Base-by-base conservation (phyloP, 1,140 invertebrate species). In the Pseudomyrmex concolor region DNA sequence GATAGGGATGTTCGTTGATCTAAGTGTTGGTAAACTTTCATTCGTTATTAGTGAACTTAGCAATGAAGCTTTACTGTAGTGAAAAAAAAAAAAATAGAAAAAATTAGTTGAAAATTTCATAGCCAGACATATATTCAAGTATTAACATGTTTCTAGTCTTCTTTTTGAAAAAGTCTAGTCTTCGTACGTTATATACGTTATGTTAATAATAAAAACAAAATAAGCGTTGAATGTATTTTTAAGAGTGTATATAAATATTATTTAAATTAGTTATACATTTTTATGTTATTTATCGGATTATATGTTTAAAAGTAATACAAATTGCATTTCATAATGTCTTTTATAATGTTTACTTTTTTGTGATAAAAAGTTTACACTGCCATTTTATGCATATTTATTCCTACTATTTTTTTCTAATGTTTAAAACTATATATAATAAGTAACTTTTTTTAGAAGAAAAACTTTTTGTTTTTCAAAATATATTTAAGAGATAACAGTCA, bases 71-170 rank as follows among this genome's bases (percentile, higher is more conserved):
- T 87, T 82, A 77, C 81, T 87, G 19, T 10, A 4, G 45, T 10
- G 22, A 22, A 22, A 22, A n/a, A n/a, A n/a, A 63, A 76, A 50
- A 83, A 86, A 84, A 63, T 67, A 86, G 57, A 80, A 57, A 86
- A 13, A 57, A 81, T 88, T 83, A 71, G 86, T 88, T 88, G 70
- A 62, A 88, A 85, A 88, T 80, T 83, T 60, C 85, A 74, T 88
- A 88, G 86, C 84, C 67, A 80, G 68, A 85, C 25, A 25, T 34
- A 5, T 25, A 2, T 71, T 74, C 82, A 77, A 83, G 25, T 85
- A 83, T 83, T 57, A 12, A 67, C 77, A 7, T 7, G 57, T 22
- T 60, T 51, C 63, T 59, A 67, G 15, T 59, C 9, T 77, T 76
- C 48, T 77, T 83, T 83, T 77, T 34, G 17, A 50, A 48, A 25